A percentile compares a stretch with the other conserved stretches of the same genome.
phyloP scores from a whole-genome alignment of 2,797 vertebrate species.

The Mastacembelus armatus region DNA sequence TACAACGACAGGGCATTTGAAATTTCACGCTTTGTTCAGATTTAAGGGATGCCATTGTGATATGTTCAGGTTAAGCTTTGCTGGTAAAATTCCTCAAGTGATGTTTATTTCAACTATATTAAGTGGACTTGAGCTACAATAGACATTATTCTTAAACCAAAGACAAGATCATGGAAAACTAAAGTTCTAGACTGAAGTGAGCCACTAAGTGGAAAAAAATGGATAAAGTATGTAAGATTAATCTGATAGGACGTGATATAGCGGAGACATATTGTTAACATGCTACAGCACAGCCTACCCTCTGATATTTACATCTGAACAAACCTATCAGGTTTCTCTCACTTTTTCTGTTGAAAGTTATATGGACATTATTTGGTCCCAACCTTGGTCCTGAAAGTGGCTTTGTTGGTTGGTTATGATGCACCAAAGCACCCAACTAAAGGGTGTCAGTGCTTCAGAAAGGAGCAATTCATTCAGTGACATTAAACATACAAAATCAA shows the following conservation, averaged over 20 bases:
- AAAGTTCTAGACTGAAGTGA: too few species aligned
- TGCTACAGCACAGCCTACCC: too few species aligned
- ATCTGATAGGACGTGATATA: too few species aligned
- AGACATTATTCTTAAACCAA: too few species aligned
- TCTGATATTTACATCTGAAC: background rate
- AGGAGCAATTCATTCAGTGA: background rate
- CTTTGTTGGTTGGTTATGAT: background rate
- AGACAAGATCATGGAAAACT: too few species aligned
- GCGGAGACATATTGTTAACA: too few species aligned
- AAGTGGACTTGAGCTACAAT: too few species aligned
- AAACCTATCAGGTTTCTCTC: background rate
- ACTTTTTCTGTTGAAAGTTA: background rate
- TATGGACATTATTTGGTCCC: background rate
- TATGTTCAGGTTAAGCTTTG: background rate
- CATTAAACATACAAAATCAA: slow-evolving; percentile 29
- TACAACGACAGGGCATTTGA: background rate
- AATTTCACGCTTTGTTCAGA: slow-evolving; percentile 20
- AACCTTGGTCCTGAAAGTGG: background rate
- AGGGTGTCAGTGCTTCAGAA: slow-evolving; percentile 12
- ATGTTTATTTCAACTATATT: too few species aligned
- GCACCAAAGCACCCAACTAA: background rate
- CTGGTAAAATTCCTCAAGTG: background rate
- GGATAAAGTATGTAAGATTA: too few species aligned
- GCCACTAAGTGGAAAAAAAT: too few species aligned
- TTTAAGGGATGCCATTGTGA: background rate